Percentiles rank a stretch among this genome's conserved stretches.
Evolutionary conservation across 2,113 vertebrate genomes (phyloP).

Genomic region (Bufo bufo): DNA sequence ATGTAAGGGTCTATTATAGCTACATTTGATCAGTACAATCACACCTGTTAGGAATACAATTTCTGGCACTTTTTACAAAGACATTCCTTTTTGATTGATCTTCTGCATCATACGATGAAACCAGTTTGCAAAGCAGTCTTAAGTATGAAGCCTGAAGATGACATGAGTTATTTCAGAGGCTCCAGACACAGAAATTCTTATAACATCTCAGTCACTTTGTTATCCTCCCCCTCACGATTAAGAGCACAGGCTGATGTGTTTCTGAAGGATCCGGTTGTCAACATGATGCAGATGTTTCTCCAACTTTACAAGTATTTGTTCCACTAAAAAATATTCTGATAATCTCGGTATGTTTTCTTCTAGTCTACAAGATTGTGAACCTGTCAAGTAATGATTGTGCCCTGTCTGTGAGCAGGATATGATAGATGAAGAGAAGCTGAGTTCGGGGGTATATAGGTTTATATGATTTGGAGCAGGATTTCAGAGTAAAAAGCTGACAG

Average conservation of each 20-base stretch:
- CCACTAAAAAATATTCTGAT: neutral
- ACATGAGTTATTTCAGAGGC: neutral
- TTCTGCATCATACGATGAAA: neutral
- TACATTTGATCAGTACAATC: neutral
- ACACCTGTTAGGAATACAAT: neutral
- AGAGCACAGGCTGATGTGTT: neutral
- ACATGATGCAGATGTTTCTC: neutral
- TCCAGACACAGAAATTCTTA: neutral
- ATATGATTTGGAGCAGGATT: no score
- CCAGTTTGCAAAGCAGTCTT: neutral
- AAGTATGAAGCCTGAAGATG: neutral
- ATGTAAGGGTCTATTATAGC: neutral
- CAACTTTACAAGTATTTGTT: neutral
- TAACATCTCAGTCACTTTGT: neutral
- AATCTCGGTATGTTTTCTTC: neutral
- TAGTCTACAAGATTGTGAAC: neutral
- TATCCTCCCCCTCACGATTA: neutral
- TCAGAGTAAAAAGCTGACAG: no score
- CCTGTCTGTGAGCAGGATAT: no score
- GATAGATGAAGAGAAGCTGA: no score
- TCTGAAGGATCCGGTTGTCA: neutral
- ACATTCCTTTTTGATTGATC: neutral
- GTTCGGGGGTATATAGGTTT: no score
- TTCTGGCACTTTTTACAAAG: neutral
- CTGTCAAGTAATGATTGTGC: no score